phyloP scores from a whole-genome alignment of 2,113 vertebrate species.

The Willisornis vidua region DNA sequence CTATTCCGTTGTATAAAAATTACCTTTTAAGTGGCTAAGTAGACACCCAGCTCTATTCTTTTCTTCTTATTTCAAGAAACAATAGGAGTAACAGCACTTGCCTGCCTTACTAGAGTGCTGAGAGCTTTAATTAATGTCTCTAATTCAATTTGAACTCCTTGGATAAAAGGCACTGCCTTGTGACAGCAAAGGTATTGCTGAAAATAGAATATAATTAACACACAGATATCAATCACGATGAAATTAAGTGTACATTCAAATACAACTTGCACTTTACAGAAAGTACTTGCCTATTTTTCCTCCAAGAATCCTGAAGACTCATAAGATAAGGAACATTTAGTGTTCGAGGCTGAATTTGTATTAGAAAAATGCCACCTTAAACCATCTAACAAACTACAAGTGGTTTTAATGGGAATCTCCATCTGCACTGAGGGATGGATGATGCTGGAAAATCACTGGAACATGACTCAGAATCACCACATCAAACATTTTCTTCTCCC shows the following conservation, averaged over 20 bases:
- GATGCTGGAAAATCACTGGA: not conserved
- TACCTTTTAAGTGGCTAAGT: slow-evolving; percentile 58
- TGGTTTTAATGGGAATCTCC: not conserved
- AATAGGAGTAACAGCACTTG: slow-evolving; percentile 56
- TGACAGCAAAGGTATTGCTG: slow-evolving; percentile 63
- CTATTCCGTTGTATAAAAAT: slow-evolving; percentile 46
- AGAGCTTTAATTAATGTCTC: slow-evolving; percentile 69
- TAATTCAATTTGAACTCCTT: slow-evolving; percentile 70
- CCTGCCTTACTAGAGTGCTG: slow-evolving; percentile 59
- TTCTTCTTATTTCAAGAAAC: slow-evolving; percentile 66
- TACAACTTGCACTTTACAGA: slow-evolving; percentile 56
- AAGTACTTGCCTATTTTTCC: slow-evolving; percentile 50
- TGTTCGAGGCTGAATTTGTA: not conserved
- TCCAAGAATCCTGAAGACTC: slow-evolving; percentile 21
- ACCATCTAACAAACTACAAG: not conserved
- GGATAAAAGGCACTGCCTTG: slow-evolving; percentile 61
- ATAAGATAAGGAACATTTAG: slow-evolving; percentile 4
- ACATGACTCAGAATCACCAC: not conserved
- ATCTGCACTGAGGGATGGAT: not conserved
- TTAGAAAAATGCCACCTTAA: not conserved
- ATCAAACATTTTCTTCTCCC: not conserved
- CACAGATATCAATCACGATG: slow-evolving; percentile 63
- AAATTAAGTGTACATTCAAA: slow-evolving; percentile 68
- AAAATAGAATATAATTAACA: slow-evolving; percentile 71
- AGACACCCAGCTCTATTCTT: slow-evolving; percentile 51